Evolutionary conservation across 2,888 invertebrate genomes (phyloP).

Genomic region (Phorcus lineatus): DNA sequence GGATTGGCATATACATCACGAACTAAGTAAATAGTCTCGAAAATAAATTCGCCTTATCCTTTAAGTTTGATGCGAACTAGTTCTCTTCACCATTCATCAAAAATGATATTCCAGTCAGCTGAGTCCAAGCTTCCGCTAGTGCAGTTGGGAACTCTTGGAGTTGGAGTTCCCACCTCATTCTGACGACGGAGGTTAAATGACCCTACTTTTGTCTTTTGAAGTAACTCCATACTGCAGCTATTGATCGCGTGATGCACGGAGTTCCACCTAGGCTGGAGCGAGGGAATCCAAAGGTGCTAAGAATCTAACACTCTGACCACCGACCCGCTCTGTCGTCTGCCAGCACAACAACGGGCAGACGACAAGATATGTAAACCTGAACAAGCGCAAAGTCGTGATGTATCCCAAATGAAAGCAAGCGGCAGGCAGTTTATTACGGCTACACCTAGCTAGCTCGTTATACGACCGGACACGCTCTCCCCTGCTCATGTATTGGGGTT

Average conservation of each 20-base stretch:
- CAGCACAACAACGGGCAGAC: constrained; percentile 1
- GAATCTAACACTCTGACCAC: not conserved
- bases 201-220: not conserved
- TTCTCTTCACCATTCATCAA: too few relatives aligned
- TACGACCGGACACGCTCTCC: not conserved
- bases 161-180: not conserved
- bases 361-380: constrained; percentile 8
- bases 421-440: not conserved
- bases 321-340: constrained; percentile 3
- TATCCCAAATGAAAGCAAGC: not conserved
- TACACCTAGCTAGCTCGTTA: constrained; percentile 2
- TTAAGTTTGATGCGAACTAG: too few relatives aligned
- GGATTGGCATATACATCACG: too few relatives aligned
- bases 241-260: not conserved
- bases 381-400: not conserved
- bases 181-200: not conserved
- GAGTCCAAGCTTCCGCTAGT: too few relatives aligned
- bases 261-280: too few relatives aligned
- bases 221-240: not conserved
- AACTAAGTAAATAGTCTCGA: too few relatives aligned
- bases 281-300: too few relatives aligned
- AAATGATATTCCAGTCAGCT: too few relatives aligned
- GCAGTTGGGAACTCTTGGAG: too few relatives aligned
- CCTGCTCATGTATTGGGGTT: not conserved
- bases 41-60: too few relatives aligned